phyloP scores from a whole-genome alignment of 2,888 invertebrate genomes.

The Branchellion lobata region DNA sequence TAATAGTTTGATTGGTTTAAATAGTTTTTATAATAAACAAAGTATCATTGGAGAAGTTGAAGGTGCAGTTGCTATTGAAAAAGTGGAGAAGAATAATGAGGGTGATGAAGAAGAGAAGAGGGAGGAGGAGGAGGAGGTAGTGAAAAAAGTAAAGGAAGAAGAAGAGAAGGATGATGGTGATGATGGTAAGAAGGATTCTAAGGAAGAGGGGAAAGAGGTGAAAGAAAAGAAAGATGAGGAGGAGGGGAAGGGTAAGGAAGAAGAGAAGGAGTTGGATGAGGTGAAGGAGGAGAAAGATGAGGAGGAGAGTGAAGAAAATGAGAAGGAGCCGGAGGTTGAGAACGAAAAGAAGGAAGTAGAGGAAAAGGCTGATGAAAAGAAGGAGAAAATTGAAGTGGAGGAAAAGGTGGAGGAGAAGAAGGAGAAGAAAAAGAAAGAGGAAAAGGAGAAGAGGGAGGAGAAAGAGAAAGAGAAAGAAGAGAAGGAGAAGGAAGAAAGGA shows the following conservation, averaged over 20 bases:
- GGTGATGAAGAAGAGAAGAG: too few relatives aligned
- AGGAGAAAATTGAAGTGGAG: not conserved
- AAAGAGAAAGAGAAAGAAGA: not conserved
- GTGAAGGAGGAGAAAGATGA: not conserved
- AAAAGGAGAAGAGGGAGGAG: not conserved
- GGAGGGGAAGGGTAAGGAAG: too few relatives aligned
- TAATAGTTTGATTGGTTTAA: not conserved
- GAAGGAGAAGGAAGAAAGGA: too few relatives aligned
- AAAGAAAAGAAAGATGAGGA: not conserved
- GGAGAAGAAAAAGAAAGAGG: not conserved
- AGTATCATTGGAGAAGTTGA: too few relatives aligned
- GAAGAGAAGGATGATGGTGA: too few relatives aligned
- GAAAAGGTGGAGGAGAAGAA: not conserved
- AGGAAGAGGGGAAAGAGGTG: too few relatives aligned
- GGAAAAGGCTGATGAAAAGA: not conserved
- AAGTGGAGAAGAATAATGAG: not conserved
- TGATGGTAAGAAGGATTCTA: too few relatives aligned
- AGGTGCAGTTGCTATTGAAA: too few relatives aligned
- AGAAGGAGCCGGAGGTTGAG: not conserved
- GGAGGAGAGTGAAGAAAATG: too few relatives aligned
- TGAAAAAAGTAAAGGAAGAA: too few relatives aligned
- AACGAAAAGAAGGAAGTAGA: not conserved
- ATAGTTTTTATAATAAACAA: not conserved
- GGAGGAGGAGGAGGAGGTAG: too few relatives aligned
- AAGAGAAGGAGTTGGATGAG: not conserved